Percentiles rank a stretch among this genome's conserved stretches.
Evolutionary conservation across 2,113 vertebrate genomes (phyloP).

Genomic region (Anser brachyrhynchus): DNA sequence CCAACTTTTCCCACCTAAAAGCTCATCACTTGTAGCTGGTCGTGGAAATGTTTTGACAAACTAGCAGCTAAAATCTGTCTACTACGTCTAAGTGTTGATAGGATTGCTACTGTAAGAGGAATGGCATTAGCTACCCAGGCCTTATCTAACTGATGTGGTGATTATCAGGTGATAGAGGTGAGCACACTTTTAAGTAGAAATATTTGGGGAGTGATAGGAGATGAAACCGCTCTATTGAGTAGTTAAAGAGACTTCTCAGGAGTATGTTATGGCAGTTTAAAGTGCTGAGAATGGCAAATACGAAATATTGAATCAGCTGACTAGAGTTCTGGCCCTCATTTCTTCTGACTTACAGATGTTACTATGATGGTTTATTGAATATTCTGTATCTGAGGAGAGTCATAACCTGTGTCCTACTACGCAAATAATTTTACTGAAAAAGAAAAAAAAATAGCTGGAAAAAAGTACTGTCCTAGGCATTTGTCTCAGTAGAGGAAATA

Average conservation of each 20-base stretch:
- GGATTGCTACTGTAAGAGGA: neutral
- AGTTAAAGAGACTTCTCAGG: neutral
- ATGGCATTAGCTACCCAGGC: neutral
- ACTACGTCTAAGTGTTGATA: neutral
- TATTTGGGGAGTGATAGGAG: neutral
- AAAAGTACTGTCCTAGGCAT: accelerated
- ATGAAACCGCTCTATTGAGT: neutral
- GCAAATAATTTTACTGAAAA: neutral
- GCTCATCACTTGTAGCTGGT: neutral
- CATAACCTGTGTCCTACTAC: neutral
- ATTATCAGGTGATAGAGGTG: neutral
- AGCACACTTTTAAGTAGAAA: neutral
- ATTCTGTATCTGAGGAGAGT: neutral
- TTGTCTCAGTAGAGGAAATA: neutral
- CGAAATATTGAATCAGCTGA: neutral
- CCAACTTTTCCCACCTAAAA: neutral
- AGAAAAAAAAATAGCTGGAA: neutral
- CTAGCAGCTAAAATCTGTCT: neutral
- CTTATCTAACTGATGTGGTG: neutral
- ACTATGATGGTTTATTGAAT: neutral
- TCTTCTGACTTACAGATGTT: neutral
- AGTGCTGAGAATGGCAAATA: neutral
- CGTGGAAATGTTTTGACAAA: neutral
- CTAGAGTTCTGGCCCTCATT: neutral
- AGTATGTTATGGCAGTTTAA: neutral